Base-by-base conservation (phyloP, 2,113 vertebrate species). In the Hippoglossus stenolepis region DNA sequence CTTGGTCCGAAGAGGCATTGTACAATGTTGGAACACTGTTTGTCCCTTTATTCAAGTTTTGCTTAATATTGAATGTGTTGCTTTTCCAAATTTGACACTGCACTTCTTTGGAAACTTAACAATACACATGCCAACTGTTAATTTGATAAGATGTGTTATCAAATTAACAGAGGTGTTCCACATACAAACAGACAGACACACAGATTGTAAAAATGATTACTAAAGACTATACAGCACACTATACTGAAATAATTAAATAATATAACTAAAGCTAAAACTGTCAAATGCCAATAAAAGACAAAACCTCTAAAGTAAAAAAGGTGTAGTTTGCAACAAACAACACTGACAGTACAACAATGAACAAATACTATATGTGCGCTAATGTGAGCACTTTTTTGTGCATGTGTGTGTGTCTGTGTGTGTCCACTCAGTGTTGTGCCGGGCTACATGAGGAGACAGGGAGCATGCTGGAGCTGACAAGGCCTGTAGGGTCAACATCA, bases 401-500 rank as follows among this genome's bases (percentile, higher is more conserved):
- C 61, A 18, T 56, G 74, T 69, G 26, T 66, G 15, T 72, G 70
- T 82, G 64, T 80, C 53, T 83, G 68, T 86, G 81, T 90, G 87
- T 89, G 90, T 91, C 80, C 80, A 85, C 61, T 87, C 84, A 75
- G 83, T 83, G 79, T 78, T 77, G 71, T 83, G 78, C 69, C 49
- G 71, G 63, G 79, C 77, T 88, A 89, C 74, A 62, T 74, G 90
- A 89, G 87, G 79, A 91, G 92, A 93, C 90, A 91, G 91, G 85
- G 82, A 92, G 91, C 91, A 92, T 92, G 92, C 91, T 93, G 90
- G 77, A 89, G 83, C 91, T 92, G 91, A 91, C 92, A 90, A 87
- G 90, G 92, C 91, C 92, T 93, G 89, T 92, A 92, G 90, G 92
- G 90, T 94, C 92, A 93, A 89, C 90, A 92, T 94, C 92, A 93